Base-by-base conservation (phyloP, 2,888 invertebrate species). In the Drosophila setosimentum region DNA sequence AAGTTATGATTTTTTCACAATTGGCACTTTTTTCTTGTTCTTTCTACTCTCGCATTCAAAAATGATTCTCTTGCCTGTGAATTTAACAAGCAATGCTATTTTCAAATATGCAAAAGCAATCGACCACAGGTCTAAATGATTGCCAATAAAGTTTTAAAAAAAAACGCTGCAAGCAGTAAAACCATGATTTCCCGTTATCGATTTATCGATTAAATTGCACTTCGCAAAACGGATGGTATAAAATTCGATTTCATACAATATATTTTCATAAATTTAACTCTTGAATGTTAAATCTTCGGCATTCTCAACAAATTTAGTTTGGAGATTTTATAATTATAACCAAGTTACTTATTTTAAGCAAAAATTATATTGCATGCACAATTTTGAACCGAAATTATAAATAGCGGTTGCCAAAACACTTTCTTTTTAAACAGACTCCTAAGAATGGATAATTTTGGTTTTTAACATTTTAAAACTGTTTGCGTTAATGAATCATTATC, bases 1-100 rank as follows among this genome's bases (percentile, higher is more conserved):
- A 79, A 81, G 80, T 68, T 81, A 76, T 85, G 83, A 72, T 81
- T 79, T 82, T 80, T 67, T 61, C 53, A 57, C 55, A 53, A 51
- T 76, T 68, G 62, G 35, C 29, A 16, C 32, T 32, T 51, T 57
- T 51, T 30, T 27, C 18, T 18, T 40, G 1, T 27, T 37, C 2
- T 55, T 55, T 18, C 27, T 55, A 13, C 40, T 29, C 11, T 48
- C 3, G 48, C 48, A 32, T 71, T 29, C 66, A 49, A 63, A 82
- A 82, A 70, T 70, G 53, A 66, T 69, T 68, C 58, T 50, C 35
- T 45, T n/a, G 13, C 37, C 37, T 27, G n/a, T 32, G 61, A 29
- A 40, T 40, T 49, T 37, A 11, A 61, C 63, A 11, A 60, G 60
- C 45, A 29, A 45, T 30, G 48, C 30, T 4, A 16, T 18, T 35